phyloP scores from a whole-genome alignment of 2,797 vertebrate genomes.

The Chrysocyon brachyurus region DNA sequence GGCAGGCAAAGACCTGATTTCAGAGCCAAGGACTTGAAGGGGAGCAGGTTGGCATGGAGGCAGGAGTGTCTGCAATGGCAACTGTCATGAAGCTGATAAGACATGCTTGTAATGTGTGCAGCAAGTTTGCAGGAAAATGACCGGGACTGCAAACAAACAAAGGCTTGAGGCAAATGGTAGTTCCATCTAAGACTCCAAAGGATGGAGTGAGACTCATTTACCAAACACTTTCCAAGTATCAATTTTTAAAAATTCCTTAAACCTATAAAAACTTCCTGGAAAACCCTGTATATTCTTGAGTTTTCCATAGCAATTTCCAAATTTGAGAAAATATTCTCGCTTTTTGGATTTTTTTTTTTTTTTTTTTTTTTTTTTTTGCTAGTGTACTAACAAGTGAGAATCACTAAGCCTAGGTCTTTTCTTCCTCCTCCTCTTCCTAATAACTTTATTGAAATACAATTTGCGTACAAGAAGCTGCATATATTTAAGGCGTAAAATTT shows the following conservation, averaged over 20 bases:
- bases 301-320: slow-evolving; percentile 26
- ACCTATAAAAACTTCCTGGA: background rate
- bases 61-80: background rate
- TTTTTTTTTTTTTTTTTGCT: background rate
- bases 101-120: background rate
- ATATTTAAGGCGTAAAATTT: background rate
- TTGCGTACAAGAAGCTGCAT: background rate
- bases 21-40: background rate
- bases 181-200: background rate
- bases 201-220: background rate
- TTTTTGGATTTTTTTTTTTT: background rate
- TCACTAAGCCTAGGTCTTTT: background rate
- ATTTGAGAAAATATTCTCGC: background rate
- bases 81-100: background rate
- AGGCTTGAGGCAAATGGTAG: background rate
- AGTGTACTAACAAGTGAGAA: background rate
- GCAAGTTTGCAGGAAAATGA: background rate
- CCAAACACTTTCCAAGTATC: background rate
- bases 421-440: background rate
- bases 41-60: background rate
- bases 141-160: background rate
- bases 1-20: background rate
- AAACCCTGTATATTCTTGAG: background rate
- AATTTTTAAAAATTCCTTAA: background rate
- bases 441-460: background rate